Conservation (phyloP, 2,888 invertebrate genomes). For the Subacronicta megacephala region DNA sequence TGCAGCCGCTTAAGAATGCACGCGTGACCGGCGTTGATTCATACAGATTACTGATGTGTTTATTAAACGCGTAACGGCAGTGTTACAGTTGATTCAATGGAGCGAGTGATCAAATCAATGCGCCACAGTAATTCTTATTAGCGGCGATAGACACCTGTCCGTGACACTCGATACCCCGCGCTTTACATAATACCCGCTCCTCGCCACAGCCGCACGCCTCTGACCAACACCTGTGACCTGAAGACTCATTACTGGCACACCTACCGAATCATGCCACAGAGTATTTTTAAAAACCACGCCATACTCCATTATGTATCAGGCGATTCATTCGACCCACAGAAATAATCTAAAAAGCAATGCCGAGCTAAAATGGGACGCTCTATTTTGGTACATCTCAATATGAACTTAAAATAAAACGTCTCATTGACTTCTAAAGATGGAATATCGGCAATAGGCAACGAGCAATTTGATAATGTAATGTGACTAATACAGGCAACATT, state of each 20-base stretch:
- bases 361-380: conserved; percentile 38
- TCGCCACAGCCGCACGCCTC: conserved; percentile 64
- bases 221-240: conserved; percentile 64
- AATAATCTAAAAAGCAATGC: conserved; percentile 50
- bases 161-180: conserved; percentile 73
- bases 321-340: conserved; percentile 37
- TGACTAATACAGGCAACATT: conserved; percentile 47
- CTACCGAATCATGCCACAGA: conserved; percentile 49
- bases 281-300: conserved; percentile 34
- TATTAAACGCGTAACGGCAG: conserved; percentile 50
- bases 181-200: conserved; percentile 74
- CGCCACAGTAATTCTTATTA: conserved; percentile 70
- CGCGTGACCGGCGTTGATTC: conserved; percentile 46
- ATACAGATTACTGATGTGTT: conserved; percentile 52
- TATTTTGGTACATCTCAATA: conserved; percentile 44
- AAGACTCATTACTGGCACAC: conserved; percentile 38
- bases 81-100: conserved; percentile 46
- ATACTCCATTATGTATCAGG: conserved; percentile 20
- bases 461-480: conserved; percentile 34
- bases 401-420: conserved; percentile 41
- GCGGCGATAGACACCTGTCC: conserved; percentile 75
- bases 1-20: conserved; percentile 24
- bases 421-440: conserved; percentile 44
- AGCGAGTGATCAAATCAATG: conserved; percentile 58
- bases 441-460: conserved; percentile 26